These are phyloP conservation scores for Furcifer pardalis DNA, from an alignment of 2,797 vertebrate genomes.

Conservation along the genomic window DNA sequence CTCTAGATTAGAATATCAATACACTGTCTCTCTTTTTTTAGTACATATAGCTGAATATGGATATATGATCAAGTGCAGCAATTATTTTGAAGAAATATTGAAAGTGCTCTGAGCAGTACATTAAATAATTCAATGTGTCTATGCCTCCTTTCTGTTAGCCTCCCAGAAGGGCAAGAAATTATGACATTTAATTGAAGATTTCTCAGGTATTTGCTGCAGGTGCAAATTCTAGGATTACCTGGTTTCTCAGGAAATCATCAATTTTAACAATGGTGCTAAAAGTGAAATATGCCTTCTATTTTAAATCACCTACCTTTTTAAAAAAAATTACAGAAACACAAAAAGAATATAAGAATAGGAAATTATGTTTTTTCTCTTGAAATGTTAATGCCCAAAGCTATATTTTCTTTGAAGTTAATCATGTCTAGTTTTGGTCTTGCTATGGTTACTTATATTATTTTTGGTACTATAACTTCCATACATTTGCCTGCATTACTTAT, in stretches of 20 bases:
- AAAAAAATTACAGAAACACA: not conserved
- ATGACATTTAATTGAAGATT: not conserved
- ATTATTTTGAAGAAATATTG: not conserved
- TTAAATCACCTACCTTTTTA: not conserved
- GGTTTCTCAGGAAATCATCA: not conserved
- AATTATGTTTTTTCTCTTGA: not conserved
- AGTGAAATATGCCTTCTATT: not conserved
- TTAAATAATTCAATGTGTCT: not conserved
- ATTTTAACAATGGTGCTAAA: not conserved
- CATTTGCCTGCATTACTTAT: not conserved
- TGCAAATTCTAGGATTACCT: not conserved
- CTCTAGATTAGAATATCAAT: too few species aligned
- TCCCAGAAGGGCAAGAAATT: not conserved
- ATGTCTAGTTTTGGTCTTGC: not conserved
- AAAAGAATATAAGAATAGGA: not conserved
- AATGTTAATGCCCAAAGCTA: not conserved
- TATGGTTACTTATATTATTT: not conserved
- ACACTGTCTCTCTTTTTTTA: too few species aligned
- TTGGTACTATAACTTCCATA: not conserved
- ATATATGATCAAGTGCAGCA: too few species aligned
- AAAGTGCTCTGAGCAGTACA: not conserved
- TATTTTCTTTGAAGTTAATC: not conserved
- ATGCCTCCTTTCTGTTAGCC: not conserved
- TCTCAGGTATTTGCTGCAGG: not conserved
- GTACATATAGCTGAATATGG: too few species aligned